Evolutionary conservation across 1,140 invertebrate species (phyloP).

Genomic region (Platorchestia sp.): DNA sequence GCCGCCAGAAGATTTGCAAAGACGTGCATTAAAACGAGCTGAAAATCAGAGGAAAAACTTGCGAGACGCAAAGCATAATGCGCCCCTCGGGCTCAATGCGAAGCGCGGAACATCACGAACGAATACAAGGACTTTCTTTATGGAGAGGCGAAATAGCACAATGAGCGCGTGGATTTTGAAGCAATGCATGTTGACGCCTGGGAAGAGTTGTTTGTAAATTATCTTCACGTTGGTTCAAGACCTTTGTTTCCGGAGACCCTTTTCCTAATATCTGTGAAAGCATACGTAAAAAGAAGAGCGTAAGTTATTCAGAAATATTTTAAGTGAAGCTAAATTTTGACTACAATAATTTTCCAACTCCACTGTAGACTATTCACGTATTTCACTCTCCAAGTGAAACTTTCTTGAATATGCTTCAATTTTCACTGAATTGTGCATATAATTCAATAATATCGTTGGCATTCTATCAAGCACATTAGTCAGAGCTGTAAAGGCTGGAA

Average conservation of each 20-base stretch:
- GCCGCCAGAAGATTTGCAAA: slow-evolving; percentile 19
- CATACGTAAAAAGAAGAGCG: not conserved
- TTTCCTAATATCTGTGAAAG: not conserved
- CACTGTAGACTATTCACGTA: not conserved
- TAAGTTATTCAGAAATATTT: not conserved
- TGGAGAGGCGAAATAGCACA: not conserved
- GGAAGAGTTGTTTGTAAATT: not conserved
- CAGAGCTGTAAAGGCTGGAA: not conserved
- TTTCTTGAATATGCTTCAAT: not conserved
- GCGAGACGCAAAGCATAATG: slow-evolving; percentile 12
- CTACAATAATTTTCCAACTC: not conserved
- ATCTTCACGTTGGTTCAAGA: not conserved
- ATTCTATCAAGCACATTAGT: not conserved
- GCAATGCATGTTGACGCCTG: not conserved
- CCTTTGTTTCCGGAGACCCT: not conserved
- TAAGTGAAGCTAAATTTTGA: not conserved
- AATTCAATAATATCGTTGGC: not conserved
- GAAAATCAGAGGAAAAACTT: slow-evolving; percentile 26
- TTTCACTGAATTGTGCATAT: not conserved
- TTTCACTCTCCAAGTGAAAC: not conserved
- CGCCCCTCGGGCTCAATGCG: not conserved
- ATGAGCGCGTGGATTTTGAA: not conserved
- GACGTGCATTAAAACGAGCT: slow-evolving; percentile 26
- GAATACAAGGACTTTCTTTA: not conserved
- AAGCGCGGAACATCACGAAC: not conserved